Evolutionary conservation across 2,888 invertebrate genomes (phyloP).

Genomic region (Meta bourneti): DNA sequence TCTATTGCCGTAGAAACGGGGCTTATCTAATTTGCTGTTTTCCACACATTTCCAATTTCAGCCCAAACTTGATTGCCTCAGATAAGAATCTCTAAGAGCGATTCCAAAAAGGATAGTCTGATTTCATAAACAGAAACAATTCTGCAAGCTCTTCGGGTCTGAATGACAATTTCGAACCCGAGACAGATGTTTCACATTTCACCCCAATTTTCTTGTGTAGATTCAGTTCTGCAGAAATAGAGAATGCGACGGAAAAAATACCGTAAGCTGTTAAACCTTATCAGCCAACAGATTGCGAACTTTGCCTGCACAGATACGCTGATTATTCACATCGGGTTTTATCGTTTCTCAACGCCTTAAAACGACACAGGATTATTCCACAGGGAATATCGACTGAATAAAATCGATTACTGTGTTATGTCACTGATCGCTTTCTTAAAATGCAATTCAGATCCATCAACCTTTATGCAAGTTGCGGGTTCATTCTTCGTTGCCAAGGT

Average conservation of each 20-base stretch:
- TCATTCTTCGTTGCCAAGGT: background rate
- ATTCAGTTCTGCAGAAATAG: background rate
- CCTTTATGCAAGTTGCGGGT: background rate
- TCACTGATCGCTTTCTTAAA: background rate
- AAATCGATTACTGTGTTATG: background rate
- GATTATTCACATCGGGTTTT: background rate
- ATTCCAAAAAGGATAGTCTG: too few species aligned
- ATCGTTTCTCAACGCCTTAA: background rate
- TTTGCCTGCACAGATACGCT: background rate
- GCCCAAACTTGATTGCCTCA: too few species aligned
- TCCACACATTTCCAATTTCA: too few species aligned
- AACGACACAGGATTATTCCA: background rate
- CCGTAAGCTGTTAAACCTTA: background rate
- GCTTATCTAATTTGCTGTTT: too few species aligned
- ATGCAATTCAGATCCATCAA: background rate
- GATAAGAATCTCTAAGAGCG: too few species aligned
- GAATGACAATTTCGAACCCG: background rate
- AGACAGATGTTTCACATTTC: background rate
- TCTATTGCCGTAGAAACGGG: too few species aligned
- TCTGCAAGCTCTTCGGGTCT: too few species aligned
- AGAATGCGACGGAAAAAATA: background rate
- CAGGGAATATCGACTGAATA: background rate
- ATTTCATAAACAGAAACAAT: too few species aligned
- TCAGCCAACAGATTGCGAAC: background rate
- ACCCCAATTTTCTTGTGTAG: background rate